phyloP scores from a whole-genome alignment of 2,888 invertebrate species.

The Agrochola lota region DNA sequence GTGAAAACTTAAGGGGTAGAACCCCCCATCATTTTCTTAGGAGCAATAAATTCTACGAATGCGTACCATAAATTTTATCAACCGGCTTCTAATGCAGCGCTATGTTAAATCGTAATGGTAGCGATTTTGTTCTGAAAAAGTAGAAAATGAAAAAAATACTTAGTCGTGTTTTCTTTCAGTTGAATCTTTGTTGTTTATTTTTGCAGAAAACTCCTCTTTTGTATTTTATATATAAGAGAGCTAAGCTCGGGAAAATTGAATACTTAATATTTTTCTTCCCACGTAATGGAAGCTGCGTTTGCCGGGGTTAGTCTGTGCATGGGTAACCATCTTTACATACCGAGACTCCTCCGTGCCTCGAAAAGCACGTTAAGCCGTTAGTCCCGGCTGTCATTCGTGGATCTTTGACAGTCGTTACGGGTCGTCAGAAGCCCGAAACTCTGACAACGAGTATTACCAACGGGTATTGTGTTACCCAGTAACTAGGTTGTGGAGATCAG shows the following conservation, averaged over 20 bases:
- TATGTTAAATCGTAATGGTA: constrained; percentile 69
- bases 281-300: neutral
- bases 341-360: no score
- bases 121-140: constrained; percentile 33
- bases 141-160: neutral
- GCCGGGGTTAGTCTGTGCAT: no score
- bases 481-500: no score
- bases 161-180: constrained; percentile 15
- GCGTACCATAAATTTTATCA: constrained; percentile 83
- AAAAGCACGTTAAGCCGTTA: no score
- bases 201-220: neutral
- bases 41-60: constrained; percentile 84
- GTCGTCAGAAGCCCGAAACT: no score
- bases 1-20: constrained; percentile 58
- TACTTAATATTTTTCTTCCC: neutral
- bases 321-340: no score
- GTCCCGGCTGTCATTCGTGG: no score
- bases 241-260: neutral
- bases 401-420: no score
- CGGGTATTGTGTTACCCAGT: no score
- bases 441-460: no score
- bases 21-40: constrained; percentile 69
- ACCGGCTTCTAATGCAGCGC: constrained; percentile 82
- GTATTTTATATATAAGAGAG: neutral
- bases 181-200: neutral